Conservation (phyloP, 2,797 vertebrate genomes). For the Pseudopleuronectes americanus region DNA sequence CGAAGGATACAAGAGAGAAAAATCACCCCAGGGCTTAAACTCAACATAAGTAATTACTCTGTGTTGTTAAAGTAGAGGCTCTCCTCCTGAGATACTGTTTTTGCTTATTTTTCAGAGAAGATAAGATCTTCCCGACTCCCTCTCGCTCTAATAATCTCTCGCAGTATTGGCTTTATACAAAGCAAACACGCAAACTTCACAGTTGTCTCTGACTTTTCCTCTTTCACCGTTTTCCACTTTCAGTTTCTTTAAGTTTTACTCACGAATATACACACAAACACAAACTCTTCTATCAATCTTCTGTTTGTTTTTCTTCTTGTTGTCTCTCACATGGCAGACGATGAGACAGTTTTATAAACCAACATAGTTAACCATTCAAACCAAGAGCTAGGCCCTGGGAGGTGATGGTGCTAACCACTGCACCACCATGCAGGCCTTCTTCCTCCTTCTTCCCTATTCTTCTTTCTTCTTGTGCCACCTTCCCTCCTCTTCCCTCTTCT, state of each 20-base stretch:
- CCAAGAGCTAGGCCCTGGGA: too few species aligned
- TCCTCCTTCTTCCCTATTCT: too few species aligned
- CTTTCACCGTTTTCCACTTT: conserved; percentile 6
- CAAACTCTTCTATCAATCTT: conserved; percentile 4
- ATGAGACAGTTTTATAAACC: conserved; percentile 25
- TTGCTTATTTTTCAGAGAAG: conserved; percentile 10
- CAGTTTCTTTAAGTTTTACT: conserved; percentile 10
- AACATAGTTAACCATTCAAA: too few species aligned
- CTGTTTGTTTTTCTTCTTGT: neutral
- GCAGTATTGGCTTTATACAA: conserved; percentile 30
- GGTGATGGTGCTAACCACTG: too few species aligned
- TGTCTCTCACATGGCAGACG: conserved; percentile 1
- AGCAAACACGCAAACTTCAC: conserved; percentile 11
- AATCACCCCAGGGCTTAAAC: conserved; percentile 42
- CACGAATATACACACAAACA: conserved; percentile 4
- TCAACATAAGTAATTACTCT: conserved; percentile 59
- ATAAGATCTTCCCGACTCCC: neutral
- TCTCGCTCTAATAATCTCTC: conserved; percentile 19
- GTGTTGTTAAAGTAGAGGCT: conserved; percentile 34
- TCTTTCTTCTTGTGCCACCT: too few species aligned
- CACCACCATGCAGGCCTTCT: too few species aligned
- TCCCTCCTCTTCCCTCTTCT: too few species aligned
- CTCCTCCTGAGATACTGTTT: conserved; percentile 35
- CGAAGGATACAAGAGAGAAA: neutral
- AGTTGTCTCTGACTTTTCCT: neutral